Evolutionary conservation across 2,797 vertebrate species (phyloP).

Genomic region (Hypotaenidia okinawae): DNA sequence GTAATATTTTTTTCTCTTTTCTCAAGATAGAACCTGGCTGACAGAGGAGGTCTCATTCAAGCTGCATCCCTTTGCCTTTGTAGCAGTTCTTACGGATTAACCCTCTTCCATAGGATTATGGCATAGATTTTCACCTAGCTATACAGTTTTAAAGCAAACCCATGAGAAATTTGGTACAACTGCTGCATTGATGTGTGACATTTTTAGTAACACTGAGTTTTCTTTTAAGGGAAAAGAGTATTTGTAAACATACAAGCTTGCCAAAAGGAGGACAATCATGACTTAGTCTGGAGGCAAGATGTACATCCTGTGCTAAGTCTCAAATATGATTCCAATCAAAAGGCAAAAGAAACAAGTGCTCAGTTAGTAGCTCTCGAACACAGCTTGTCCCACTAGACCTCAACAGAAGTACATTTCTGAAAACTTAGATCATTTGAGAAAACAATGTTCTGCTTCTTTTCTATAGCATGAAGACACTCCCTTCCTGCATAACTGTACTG

Average conservation of each 20-base stretch:
- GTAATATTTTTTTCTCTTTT: not conserved
- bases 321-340: not conserved
- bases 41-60: not conserved
- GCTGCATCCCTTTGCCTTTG: not conserved
- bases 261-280: not conserved
- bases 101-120: not conserved
- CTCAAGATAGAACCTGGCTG: not conserved
- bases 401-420: not conserved
- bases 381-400: not conserved
- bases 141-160: not conserved
- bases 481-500: not conserved
- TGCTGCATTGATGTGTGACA: not conserved
- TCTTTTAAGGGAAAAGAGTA: not conserved
- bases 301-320: not conserved
- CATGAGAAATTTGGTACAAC: not conserved
- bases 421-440: conserved; percentile 15
- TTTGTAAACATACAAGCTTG: not conserved
- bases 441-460: not conserved
- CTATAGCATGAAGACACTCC: not conserved
- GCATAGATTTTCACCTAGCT: not conserved
- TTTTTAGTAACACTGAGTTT: not conserved
- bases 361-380: not conserved
- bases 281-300: not conserved
- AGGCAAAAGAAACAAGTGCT: not conserved
- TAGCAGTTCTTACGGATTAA: not conserved